A percentile compares a stretch with the other conserved stretches of the same genome.
phyloP scores from a whole-genome alignment of 2,113 vertebrate genomes.

The Neoarius graeffei region DNA sequence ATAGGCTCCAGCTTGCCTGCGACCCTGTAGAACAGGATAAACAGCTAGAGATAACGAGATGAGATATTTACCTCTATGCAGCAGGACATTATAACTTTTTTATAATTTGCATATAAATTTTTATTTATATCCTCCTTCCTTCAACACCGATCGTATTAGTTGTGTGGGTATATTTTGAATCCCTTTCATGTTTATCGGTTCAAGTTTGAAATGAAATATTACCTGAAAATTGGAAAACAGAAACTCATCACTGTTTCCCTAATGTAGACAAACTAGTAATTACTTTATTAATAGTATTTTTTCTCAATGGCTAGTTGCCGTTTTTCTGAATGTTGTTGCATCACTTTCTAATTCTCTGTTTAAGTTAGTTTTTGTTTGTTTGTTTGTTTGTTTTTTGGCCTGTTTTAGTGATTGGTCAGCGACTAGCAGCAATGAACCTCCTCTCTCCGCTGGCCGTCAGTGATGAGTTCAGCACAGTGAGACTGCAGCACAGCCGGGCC shows the following conservation, averaged over 20 bases:
- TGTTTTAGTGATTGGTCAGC: conserved; percentile 85
- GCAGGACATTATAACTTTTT: not conserved
- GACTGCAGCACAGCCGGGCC: conserved; percentile 90
- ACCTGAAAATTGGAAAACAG: not conserved
- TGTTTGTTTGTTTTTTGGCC: not conserved
- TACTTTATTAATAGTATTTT: not conserved
- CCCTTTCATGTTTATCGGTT: not conserved
- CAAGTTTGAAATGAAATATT: too few species aligned
- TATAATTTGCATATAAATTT: too few species aligned
- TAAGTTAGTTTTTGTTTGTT: too few species aligned
- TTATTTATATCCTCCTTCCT: not conserved
- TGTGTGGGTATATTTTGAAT: not conserved
- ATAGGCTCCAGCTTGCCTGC: too few species aligned
- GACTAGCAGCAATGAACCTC: conserved; percentile 85
- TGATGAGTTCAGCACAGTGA: conserved; percentile 91
- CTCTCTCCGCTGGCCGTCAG: conserved; percentile 89
- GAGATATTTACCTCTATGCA: not conserved
- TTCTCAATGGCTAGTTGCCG: not conserved
- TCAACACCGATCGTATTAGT: not conserved
- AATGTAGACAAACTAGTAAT: not conserved
- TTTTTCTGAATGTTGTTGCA: not conserved
- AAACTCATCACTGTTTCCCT: not conserved
- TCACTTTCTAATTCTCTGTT: not conserved
- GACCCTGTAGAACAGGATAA: too few species aligned
- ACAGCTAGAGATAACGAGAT: too few species aligned